These are phyloP conservation scores for Sipha flava DNA, from an alignment of 1,140 invertebrate species.

Conservation along the genomic window DNA sequence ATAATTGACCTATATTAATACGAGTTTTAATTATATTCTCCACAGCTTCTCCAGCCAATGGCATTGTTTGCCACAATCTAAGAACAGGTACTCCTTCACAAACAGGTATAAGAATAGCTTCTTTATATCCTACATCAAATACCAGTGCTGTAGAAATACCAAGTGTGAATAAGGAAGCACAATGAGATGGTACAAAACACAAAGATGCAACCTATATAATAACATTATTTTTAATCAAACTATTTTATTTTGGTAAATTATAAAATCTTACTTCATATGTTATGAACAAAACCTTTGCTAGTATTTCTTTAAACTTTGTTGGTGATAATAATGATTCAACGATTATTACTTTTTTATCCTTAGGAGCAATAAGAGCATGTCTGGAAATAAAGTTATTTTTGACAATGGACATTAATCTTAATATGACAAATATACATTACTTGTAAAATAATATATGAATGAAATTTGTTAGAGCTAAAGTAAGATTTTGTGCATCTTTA, in stretches of 20 bases:
- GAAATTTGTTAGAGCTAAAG: conserved; percentile 68
- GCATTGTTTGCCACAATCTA: conserved; percentile 66
- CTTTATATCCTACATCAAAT: conserved; percentile 76
- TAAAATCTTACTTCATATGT: conserved; percentile 73
- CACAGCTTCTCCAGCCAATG: conserved; percentile 58
- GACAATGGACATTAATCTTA: neutral
- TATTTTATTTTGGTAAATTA: neutral
- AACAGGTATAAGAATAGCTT: conserved; percentile 71
- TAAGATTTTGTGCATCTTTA: conserved; percentile 70
- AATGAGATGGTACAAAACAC: conserved; percentile 66
- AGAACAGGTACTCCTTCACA: conserved; percentile 76
- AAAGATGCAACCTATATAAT: conserved; percentile 52
- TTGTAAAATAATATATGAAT: conserved; percentile 80
- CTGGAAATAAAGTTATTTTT: conserved; percentile 46
- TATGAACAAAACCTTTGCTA: conserved; percentile 83
- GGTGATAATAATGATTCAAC: conserved; percentile 81
- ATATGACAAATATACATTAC: conserved; percentile 47
- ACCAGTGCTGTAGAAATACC: conserved; percentile 70
- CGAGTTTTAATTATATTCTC: conserved; percentile 43
- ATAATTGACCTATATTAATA: neutral
- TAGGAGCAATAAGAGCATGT: conserved; percentile 80
- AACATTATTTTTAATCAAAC: neutral
- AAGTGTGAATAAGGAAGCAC: conserved; percentile 67
- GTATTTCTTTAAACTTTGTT: conserved; percentile 68
- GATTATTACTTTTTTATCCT: conserved; percentile 81